Evolutionary conservation across 23 tunicate genomes (phyloP).

Genomic region (Ascidia mentula): DNA sequence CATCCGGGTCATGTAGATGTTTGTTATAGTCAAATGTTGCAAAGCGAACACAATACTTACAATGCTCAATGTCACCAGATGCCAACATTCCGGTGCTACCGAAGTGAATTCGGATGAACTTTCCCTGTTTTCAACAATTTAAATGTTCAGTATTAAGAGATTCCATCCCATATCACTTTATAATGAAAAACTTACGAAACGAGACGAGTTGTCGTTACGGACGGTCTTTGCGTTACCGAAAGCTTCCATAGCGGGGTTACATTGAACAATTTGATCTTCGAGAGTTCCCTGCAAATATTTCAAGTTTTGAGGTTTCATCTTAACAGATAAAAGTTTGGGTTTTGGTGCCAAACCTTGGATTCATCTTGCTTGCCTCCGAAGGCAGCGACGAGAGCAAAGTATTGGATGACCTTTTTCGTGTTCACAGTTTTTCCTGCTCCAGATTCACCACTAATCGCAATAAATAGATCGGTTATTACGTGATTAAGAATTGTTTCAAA

Average conservation of each 20-base stretch:
- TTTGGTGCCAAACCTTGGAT: neutral
- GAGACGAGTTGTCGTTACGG: constrained; percentile 92
- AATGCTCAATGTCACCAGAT: constrained; percentile 96
- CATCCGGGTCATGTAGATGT: neutral
- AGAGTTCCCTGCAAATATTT: constrained; percentile 59
- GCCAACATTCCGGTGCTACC: constrained; percentile 90
- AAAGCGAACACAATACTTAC: constrained; percentile 56
- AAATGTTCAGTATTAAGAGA: too few species aligned
- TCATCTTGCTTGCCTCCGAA: constrained; percentile 29
- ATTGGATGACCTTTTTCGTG: constrained; percentile 83
- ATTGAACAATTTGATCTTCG: constrained; percentile 93
- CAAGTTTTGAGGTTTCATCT: too few species aligned
- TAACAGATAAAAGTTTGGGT: neutral
- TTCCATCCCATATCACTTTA: too few species aligned
- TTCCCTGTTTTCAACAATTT: constrained; percentile 85
- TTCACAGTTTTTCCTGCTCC: constrained; percentile 90
- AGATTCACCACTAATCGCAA: constrained; percentile 80
- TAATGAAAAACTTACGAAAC: constrained; percentile 85
- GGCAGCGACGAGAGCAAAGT: constrained; percentile 83
- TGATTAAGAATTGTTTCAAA: too few species aligned
- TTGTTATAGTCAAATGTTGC: neutral
- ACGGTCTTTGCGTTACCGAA: constrained; percentile 95
- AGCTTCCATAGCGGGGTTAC: constrained; percentile 98
- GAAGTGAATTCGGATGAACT: constrained; percentile 97
- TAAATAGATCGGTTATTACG: too few species aligned